Conservation (phyloP, 2,888 invertebrate species). For the Fragum fragum region DNA sequence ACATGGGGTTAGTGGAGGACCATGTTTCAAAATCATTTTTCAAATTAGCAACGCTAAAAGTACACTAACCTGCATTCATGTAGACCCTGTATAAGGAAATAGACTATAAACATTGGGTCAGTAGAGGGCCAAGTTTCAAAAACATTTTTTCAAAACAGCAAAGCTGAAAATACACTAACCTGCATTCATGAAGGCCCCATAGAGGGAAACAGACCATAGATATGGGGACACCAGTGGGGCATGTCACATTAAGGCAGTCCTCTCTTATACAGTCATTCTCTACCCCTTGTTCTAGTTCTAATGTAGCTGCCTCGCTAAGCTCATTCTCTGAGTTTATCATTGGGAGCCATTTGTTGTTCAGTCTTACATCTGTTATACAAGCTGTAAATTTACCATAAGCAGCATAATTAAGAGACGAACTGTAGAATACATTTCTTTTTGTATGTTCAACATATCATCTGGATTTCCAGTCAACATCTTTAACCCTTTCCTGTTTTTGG, state of each 20-base stretch:
- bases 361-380: slow-evolving; percentile 93
- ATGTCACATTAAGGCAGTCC: slow-evolving; percentile 74
- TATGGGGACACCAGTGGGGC: slow-evolving; percentile 87
- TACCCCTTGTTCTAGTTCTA: slow-evolving; percentile 94
- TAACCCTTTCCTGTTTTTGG: no score
- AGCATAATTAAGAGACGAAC: no score
- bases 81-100: not conserved
- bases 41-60: not conserved
- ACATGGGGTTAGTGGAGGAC: not conserved
- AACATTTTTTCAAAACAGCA: slow-evolving; percentile 92
- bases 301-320: slow-evolving; percentile 95
- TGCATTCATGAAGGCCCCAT: slow-evolving; percentile 99
- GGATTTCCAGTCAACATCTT: no score
- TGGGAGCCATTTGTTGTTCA: slow-evolving; percentile 98
- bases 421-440: no score
- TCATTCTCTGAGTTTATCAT: slow-evolving; percentile 87
- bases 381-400: slow-evolving; percentile 88
- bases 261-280: slow-evolving; percentile 96
- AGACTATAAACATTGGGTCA: not conserved
- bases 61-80: not conserved
- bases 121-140: not conserved
- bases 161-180: slow-evolving; percentile 90
- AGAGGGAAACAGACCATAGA: slow-evolving; percentile 96
- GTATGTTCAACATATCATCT: no score
- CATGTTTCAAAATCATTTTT: not conserved